Base-by-base conservation (phyloP, 1,140 invertebrate species). In the Metopolophium dirhodum region DNA sequence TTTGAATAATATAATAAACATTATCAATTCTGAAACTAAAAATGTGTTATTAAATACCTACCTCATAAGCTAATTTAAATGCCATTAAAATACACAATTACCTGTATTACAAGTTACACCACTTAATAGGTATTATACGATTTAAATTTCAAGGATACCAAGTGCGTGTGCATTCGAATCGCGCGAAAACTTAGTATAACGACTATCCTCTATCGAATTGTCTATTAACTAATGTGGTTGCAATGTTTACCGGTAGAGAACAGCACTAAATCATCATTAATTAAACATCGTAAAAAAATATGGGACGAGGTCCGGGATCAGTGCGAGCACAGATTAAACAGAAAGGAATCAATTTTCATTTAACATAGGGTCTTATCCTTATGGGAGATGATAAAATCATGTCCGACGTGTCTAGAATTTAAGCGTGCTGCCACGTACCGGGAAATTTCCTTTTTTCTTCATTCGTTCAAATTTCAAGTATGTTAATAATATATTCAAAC, bases 201-300 rank as follows among this genome's bases (percentile, higher is more conserved):
- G 30, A 18, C 61, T 30, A 68, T n/a, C 30, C n/a, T 77, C 61
- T 77, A 77, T 77, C 30, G 14, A n/a, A 83, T 37, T 83, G 2
- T 83, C 37, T 83, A 35, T 83, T 35, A 83, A 83, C 82, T 83
- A 86, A 26, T 41, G 22, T 45, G 26, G 4, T 86, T 47, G 0
- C 26, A n/a, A 47, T n/a, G 30, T 47, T 88, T 9, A 54, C 20
- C 20, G 9, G 47, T 88, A 88, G 47, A 88, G 87, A 35, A 2
- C 87, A 88, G 87, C 87, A 88, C 87, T 35, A 88, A 88, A 88
- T n/a, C 8, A n/a, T 7, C 11, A 87, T 51, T 87, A n/a, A n/a
- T 77, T 6, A n/a, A 77, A 77, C 14, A n/a, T 35, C 61, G 8
- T 68, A 77, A n/a, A 77, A 77, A 77, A 51, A 18, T 51, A 51